A percentile compares a stretch with the other conserved stretches of the same genome.
These are phyloP conservation scores for Ligdia adustata DNA, from an alignment of 2,888 invertebrate species.

Conservation along the genomic window DNA sequence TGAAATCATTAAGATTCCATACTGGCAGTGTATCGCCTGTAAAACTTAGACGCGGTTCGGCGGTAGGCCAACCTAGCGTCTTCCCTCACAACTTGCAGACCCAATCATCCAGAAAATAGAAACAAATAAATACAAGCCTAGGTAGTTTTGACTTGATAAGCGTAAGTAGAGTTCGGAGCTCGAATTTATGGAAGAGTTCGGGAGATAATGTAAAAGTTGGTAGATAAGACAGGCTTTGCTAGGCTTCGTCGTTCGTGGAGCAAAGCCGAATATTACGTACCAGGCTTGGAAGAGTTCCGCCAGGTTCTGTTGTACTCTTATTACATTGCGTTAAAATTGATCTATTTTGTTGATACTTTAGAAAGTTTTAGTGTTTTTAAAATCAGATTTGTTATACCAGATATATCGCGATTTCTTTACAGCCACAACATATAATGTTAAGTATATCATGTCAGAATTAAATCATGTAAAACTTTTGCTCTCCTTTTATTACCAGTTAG, in stretches of 20 bases:
- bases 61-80: conserved; percentile 67
- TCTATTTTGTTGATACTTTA: not conserved
- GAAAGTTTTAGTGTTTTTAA: too few species aligned
- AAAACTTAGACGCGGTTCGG: conserved; percentile 65
- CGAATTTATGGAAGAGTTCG: conserved; percentile 74
- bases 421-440: too few species aligned
- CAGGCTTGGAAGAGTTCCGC: conserved; percentile 47
- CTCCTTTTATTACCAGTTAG: too few species aligned
- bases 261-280: conserved; percentile 61
- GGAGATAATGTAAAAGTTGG: conserved; percentile 77
- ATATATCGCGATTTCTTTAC: too few species aligned
- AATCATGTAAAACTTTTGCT: too few species aligned
- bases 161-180: conserved; percentile 67
- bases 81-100: conserved; percentile 64
- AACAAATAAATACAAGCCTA: conserved; percentile 79
- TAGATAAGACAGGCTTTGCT: conserved; percentile 72
- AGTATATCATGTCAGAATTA: too few species aligned
- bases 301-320: conserved; percentile 55
- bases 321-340: conserved; percentile 39
- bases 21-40: conserved; percentile 31
- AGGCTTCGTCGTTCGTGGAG: conserved; percentile 54
- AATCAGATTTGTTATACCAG: too few species aligned
- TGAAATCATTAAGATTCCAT: conserved; percentile 4
- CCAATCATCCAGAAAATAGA: conserved; percentile 79
- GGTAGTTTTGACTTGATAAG: conserved; percentile 80